These are phyloP conservation scores for Acrocephalus scirpaceus DNA, from an alignment of 2,797 vertebrate species.

Conservation along the genomic window DNA sequence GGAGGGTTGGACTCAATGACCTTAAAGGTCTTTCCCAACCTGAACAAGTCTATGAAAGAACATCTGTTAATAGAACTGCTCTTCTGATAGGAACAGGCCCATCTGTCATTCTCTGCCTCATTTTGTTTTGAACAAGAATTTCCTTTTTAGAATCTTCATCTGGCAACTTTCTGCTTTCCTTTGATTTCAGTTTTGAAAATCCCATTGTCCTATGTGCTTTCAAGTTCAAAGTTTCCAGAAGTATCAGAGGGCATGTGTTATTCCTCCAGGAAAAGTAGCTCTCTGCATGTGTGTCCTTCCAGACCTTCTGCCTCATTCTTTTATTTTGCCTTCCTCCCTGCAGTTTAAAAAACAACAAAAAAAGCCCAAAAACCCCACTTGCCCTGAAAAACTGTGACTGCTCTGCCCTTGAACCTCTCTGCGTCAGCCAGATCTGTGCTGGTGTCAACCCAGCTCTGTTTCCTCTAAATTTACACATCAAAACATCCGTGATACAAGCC, in stretches of 20 bases:
- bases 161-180: constrained; percentile 45
- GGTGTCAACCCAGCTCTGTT: constrained; percentile 9
- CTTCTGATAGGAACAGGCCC: neutral
- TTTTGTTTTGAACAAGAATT: constrained; percentile 33
- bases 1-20: neutral
- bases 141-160: constrained; percentile 50
- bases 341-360: neutral
- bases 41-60: neutral
- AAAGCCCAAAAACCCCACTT: neutral
- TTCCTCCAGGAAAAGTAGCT: constrained; percentile 49
- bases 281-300: constrained; percentile 43
- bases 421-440: neutral
- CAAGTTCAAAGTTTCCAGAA: constrained; percentile 56
- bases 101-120: constrained; percentile 9
- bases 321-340: constrained; percentile 28
- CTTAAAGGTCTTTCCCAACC: neutral
- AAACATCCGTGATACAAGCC: neutral
- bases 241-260: constrained; percentile 21
- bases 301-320: constrained; percentile 32
- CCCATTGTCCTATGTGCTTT: constrained; percentile 47
- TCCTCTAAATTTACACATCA: constrained; percentile 15
- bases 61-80: neutral
- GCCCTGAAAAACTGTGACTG: constrained; percentile 21
- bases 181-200: constrained; percentile 57
- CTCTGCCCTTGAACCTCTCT: constrained; percentile 25